phyloP scores from a whole-genome alignment of 2,888 invertebrate species.

The Mythimna loreyi region DNA sequence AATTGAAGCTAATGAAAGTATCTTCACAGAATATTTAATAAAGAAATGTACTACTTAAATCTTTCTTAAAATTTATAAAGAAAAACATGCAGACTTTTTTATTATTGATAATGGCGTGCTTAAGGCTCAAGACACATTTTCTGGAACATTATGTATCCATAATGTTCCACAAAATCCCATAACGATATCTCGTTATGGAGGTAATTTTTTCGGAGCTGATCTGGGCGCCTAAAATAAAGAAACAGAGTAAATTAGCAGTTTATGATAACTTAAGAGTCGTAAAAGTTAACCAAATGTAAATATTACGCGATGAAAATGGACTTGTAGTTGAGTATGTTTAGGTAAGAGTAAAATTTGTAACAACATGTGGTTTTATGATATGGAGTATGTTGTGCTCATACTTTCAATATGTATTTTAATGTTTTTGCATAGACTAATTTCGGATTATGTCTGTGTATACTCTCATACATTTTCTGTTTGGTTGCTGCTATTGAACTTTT shows the following conservation, averaged over 20 bases:
- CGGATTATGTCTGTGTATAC: neutral
- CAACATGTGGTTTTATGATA: neutral
- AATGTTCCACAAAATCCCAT: too few relatives aligned
- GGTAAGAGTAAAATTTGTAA: neutral
- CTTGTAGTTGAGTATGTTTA: neutral
- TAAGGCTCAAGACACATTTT: slow-evolving; percentile 46
- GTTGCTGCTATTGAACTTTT: too few relatives aligned
- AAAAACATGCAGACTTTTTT: slow-evolving; percentile 34
- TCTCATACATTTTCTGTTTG: neutral
- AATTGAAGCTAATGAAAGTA: slow-evolving; percentile 31
- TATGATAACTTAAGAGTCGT: neutral
- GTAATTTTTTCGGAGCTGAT: slow-evolving; percentile 46
- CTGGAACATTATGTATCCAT: slow-evolving; percentile 24
- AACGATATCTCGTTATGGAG: slow-evolving; percentile 38
- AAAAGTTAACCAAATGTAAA: slow-evolving; percentile 34
- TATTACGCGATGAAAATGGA: slow-evolving; percentile 15
- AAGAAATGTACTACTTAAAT: slow-evolving; percentile 19
- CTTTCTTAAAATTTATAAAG: slow-evolving; percentile 19
- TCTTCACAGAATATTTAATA: slow-evolving; percentile 21
- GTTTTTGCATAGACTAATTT: neutral
- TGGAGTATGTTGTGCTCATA: too few relatives aligned
- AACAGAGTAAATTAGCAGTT: slow-evolving; percentile 34
- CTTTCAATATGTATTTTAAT: neutral
- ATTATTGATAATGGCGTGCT: slow-evolving; percentile 49
- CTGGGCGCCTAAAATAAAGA: slow-evolving; percentile 22